A percentile compares a stretch with the other conserved stretches of the same genome.
phyloP scores from a whole-genome alignment of 2,797 vertebrate species.

The Poeciliopsis turneri region DNA sequence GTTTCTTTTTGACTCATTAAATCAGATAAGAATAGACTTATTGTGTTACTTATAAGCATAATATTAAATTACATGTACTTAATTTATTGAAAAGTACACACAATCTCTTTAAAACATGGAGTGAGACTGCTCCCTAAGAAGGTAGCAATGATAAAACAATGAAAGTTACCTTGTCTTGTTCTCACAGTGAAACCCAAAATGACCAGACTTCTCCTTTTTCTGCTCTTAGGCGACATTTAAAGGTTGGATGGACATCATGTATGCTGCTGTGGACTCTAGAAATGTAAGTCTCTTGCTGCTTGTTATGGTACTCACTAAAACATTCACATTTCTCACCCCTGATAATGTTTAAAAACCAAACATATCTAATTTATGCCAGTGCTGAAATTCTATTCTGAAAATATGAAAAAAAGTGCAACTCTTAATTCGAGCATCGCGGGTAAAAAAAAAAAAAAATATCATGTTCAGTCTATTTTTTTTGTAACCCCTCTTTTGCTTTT shows the following conservation, averaged over 20 bases:
- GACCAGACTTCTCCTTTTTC: constrained; percentile 20
- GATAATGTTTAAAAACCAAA: neutral
- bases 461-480: neutral
- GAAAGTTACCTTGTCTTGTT: neutral
- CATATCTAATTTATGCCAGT: neutral
- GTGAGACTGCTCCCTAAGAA: neutral
- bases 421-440: neutral
- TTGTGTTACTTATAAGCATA: neutral
- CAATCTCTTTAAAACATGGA: neutral
- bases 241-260: constrained; percentile 89
- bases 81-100: neutral
- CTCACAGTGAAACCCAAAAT: neutral
- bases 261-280: constrained; percentile 84
- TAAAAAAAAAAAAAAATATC: neutral
- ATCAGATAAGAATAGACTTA: neutral
- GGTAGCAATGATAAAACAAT: neutral
- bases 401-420: neutral
- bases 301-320: neutral
- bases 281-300: constrained; percentile 61
- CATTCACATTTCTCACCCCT: neutral
- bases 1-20: neutral
- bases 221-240: constrained; percentile 83
- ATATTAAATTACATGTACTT: neutral
- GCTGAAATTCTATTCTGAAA: neutral
- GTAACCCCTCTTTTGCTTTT: neutral